Base-by-base conservation (phyloP, 1,140 invertebrate species). In the Sarcophaga peregrina region DNA sequence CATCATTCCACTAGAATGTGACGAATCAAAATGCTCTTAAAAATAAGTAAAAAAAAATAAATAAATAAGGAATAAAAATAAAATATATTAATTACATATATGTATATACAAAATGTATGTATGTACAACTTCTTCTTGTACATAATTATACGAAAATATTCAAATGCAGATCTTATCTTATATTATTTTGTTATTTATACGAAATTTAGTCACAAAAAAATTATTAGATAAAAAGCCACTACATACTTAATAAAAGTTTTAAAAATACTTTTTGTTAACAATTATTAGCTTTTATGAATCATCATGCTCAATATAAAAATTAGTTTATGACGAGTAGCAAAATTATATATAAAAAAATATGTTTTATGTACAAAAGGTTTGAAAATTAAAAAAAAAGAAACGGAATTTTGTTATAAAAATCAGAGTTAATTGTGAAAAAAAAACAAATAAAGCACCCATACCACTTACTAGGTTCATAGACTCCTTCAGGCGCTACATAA, bases 401-500 rank as follows among this genome's bases (percentile, higher is more conserved):
- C 48, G 0, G 13, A 52, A 52, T 52, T 9, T 52, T 3, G 13
- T 52, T 10, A 52, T 52, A 10, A 52, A 9, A 52, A 52, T 52
- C 13, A 8, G 58, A 17, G 58, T 68, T 68, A 37, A 83, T 62
- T 80, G 68, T 25, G 13, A 80, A 80, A n/a, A 78, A 46, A 8
- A 72, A 83, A 83, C 82, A 83, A 89, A 87, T 88, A 89, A 90
- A 90, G 89, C 89, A 88, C 88, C 89, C 88, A 90, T 89, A 90
- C 87, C 89, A 90, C 89, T 90, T 90, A 90, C 89, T 85, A 87
- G 83, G 82, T 85, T 89, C 87, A 90, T 90, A 90, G 86, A 85
- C 83, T 90, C 89, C 89, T 84, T 85, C 87, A 85, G 85, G 82
- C 86, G 88, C 89, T 90, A 89, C 86, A 85, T 85, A 82, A 50